Evolutionary conservation across 2,888 invertebrate genomes (phyloP).

Genomic region (Erebia epiphron): DNA sequence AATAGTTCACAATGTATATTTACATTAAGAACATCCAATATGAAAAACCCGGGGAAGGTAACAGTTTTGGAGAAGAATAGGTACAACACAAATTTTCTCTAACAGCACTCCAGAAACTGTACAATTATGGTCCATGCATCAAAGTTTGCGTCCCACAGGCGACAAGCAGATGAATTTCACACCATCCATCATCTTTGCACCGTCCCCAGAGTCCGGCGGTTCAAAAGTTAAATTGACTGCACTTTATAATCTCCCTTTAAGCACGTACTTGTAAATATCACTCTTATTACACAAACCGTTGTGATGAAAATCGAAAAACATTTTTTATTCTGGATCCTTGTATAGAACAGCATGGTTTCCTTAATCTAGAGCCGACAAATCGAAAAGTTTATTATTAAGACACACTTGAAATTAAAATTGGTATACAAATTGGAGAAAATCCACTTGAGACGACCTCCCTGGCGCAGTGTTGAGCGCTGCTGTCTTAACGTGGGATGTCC

Average conservation of each 20-base stretch:
- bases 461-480: no score
- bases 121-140: slow-evolving; percentile 30
- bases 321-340: background rate
- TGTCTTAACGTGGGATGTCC: no score
- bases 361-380: slow-evolving; percentile 30
- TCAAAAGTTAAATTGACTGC: slow-evolving; percentile 43
- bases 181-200: slow-evolving; percentile 37
- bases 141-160: slow-evolving; percentile 35
- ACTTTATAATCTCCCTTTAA: slow-evolving; percentile 25
- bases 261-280: background rate
- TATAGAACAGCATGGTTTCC: background rate
- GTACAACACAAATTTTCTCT: background rate
- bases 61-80: background rate
- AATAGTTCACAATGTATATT: no score
- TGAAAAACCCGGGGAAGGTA: no score
- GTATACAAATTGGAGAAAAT: background rate
- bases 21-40: no score
- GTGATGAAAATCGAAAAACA: slow-evolving; percentile 12
- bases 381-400: slow-evolving; percentile 22
- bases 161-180: slow-evolving; percentile 37
- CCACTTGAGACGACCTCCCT: background rate
- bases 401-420: slow-evolving; percentile 5
- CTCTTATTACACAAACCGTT: background rate
- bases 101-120: slow-evolving; percentile 14
- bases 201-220: slow-evolving; percentile 37